A percentile compares a stretch with the other conserved stretches of the same genome.
These are phyloP conservation scores for Triplophysa bombifrons DNA, from an alignment of 2,797 vertebrate genomes.

Conservation along the genomic window DNA sequence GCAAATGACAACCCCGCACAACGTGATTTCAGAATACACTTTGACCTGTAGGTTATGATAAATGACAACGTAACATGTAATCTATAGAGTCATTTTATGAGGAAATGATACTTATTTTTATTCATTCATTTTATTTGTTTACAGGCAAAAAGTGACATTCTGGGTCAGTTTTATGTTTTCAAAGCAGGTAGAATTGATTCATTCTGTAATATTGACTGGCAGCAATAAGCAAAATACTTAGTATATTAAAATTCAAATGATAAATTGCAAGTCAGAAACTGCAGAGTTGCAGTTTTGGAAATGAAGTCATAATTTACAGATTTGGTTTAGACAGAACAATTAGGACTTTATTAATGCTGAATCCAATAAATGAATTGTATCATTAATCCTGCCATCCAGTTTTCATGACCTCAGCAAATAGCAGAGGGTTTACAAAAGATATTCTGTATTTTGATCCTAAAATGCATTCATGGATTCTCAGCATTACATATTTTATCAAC, in stretches of 20 bases:
- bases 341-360: constrained; percentile 44
- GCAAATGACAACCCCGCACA: constrained; percentile 46
- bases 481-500: neutral
- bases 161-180: neutral
- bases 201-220: neutral
- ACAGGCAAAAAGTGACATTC: neutral
- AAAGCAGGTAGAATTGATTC: constrained; percentile 10
- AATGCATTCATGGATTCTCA: neutral
- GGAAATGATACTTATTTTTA: neutral
- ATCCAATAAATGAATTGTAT: constrained; percentile 28
- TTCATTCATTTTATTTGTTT: neutral
- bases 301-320: constrained; percentile 50
- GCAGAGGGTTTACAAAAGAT: neutral
- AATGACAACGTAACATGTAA: neutral
- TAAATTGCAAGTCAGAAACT: constrained; percentile 16
- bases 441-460: neutral
- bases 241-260: constrained; percentile 37
- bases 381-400: constrained; percentile 3
- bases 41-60: neutral
- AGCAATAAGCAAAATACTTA: constrained; percentile 14
- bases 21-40: neutral
- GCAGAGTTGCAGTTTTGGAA: constrained; percentile 32
- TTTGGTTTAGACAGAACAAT: constrained; percentile 47
- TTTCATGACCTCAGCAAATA: constrained; percentile 23
- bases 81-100: neutral